Base-by-base conservation (phyloP, 2,888 invertebrate species). In the Papilio demoleus region DNA sequence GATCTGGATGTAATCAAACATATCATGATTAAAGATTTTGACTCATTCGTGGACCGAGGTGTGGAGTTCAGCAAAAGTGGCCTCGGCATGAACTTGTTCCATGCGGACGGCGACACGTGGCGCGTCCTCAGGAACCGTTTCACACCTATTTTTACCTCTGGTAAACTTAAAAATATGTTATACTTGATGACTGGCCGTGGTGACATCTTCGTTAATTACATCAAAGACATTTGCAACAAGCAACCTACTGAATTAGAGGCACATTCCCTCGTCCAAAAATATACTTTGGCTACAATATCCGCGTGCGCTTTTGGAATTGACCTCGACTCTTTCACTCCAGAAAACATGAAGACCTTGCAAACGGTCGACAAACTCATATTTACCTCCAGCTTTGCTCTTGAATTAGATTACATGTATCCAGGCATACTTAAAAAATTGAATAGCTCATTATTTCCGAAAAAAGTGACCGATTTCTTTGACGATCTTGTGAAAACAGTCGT, bases 141-240 rank as follows among this genome's bases (percentile, higher is more conserved):
- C 19, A 80, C 82, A 1, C 85, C 87, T 0, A 73, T 85, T 19
- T 88, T 88, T 64, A 85, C 85, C 3, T 78, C 87, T 0, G 81
- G 83, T 2, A 88, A 88, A 74, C 71, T 87, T 12, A 87, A 81
- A 69, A 83, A 81, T 40, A 87, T 88, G 87, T 76, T 84, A 31
- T 73, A 81, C 70, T 65, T 87, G 24, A 71, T 88, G 19, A 70
- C 70, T 31, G 81, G 83, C 24, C 76, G 79, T 2, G 80, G 75
- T 22, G 77, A 87, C 12, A 70, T 73, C 6, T 83, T 84, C 40
- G 22, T 80, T 1, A 68, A 81, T 0, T 75, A 81, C 58, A 9
- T 85, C 0, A 68, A 72, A 1, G 60, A 66, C 0, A 17, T 77
- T 40, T 70, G 72, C 6, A 56, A 71, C 0, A 69, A 72, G 3